Evolutionary conservation across 1,140 invertebrate genomes (phyloP).

Genomic region (Drosophila ogumai): DNA sequence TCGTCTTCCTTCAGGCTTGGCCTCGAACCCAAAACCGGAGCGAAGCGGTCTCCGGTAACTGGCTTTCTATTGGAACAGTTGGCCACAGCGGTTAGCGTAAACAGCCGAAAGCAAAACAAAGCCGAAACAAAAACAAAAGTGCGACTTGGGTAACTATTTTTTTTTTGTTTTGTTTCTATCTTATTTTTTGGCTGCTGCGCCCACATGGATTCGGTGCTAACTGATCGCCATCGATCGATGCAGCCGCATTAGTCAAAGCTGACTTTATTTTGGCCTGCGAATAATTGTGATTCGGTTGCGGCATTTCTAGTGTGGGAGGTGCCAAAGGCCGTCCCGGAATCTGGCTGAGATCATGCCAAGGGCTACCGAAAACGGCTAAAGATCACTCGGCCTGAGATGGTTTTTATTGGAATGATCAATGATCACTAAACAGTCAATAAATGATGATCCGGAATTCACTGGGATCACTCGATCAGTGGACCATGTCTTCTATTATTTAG

Average conservation of each 20-base stretch:
- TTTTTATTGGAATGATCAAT: conserved; percentile 1
- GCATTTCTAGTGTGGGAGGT: conserved; percentile 18
- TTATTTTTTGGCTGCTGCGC: conserved; percentile 35
- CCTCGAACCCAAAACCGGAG: conserved; percentile 51
- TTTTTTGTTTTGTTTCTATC: not conserved
- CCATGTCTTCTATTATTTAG: not conserved
- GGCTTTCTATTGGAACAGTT: conserved; percentile 82
- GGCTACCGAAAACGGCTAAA: conserved; percentile 21
- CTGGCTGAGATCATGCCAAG: conserved; percentile 37
- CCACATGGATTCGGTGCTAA: conserved; percentile 36
- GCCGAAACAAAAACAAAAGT: conserved; percentile 37
- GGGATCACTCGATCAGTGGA: not conserved
- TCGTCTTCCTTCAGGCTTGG: conserved; percentile 53
- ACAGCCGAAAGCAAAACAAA: conserved; percentile 32
- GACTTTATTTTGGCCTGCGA: conserved; percentile 23
- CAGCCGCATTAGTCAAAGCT: conserved; percentile 41
- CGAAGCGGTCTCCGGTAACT: conserved; percentile 36
- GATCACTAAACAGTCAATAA: conserved; percentile 7
- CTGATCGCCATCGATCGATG: conserved; percentile 19
- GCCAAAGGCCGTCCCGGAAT: conserved; percentile 18
- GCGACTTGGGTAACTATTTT: conserved; percentile 30
- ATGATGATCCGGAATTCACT: not conserved
- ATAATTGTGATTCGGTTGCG: conserved; percentile 24
- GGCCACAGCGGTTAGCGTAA: conserved; percentile 47
- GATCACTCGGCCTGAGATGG: not conserved